These are phyloP conservation scores for Eulemur rubriventer DNA, from an alignment of 2,797 vertebrate species.

Conservation along the genomic window DNA sequence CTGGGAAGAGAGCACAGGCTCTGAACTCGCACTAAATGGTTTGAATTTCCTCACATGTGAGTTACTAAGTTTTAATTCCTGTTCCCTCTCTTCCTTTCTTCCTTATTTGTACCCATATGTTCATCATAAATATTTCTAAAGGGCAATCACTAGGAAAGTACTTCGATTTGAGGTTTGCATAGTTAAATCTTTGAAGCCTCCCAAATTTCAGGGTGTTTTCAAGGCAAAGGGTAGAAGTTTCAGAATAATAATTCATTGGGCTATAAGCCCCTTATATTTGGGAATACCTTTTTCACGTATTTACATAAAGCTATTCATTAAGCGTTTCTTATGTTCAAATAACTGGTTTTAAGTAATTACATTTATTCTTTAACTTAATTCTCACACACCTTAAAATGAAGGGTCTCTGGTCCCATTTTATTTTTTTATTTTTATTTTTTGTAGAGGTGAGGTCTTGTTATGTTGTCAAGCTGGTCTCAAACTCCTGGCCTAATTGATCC, in stretches of 20 bases:
- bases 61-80: background rate
- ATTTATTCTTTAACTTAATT: conserved; percentile 11
- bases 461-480: too few species aligned
- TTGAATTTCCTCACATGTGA: background rate
- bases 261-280: background rate
- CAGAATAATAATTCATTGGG: background rate
- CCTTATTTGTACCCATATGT: background rate
- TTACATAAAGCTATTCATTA: background rate
- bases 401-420: background rate
- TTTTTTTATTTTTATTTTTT: too few species aligned
- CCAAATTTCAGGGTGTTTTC: background rate
- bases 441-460: too few species aligned
- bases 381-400: background rate
- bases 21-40: background rate
- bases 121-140: background rate
- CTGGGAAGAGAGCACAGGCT: background rate
- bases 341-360: background rate
- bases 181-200: conserved; percentile 4
- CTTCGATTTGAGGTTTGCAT: conserved; percentile 16
- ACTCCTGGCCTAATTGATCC: too few species aligned
- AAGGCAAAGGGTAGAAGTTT: background rate
- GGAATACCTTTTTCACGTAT: background rate
- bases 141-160: background rate
- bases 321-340: background rate
- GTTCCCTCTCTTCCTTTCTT: background rate